These are phyloP conservation scores for Allophyes oxyacanthae DNA, from an alignment of 2,888 invertebrate species.

Conservation along the genomic window DNA sequence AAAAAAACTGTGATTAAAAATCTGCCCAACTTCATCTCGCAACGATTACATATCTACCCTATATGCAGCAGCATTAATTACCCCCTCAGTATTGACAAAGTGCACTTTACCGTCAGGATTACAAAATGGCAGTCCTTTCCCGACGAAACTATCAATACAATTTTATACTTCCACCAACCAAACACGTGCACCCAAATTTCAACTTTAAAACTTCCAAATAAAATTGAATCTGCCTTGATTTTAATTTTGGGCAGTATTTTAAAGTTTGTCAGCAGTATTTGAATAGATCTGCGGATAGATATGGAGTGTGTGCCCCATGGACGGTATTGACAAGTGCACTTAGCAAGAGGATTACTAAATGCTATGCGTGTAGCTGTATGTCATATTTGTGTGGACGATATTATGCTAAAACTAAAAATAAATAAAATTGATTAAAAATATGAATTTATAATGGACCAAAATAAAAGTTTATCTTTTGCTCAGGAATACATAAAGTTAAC, in stretches of 20 bases:
- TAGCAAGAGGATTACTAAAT: conserved; percentile 77
- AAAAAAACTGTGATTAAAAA: not conserved
- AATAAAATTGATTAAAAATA: not conserved
- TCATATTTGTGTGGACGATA: conserved; percentile 58
- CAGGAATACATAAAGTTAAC: too few species aligned
- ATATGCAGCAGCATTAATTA: conserved; percentile 56
- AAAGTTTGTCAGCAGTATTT: conserved; percentile 64
- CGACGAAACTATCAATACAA: conserved; percentile 71
- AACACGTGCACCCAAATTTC: conserved; percentile 12
- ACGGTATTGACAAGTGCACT: conserved; percentile 85
- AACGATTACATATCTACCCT: conserved; percentile 14
- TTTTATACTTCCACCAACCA: conserved; percentile 28
- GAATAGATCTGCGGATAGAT: conserved; percentile 73
- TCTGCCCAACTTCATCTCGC: conserved; percentile 1
- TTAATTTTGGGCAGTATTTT: conserved; percentile 7
- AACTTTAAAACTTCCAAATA: conserved; percentile 41
- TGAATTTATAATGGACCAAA: too few species aligned
- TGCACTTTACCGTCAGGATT: conserved; percentile 78
- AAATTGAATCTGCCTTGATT: conserved; percentile 6
- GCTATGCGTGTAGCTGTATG: conserved; percentile 59
- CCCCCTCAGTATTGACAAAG: conserved; percentile 76
- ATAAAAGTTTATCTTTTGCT: too few species aligned
- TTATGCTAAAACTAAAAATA: conserved; percentile 55
- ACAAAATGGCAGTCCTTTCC: conserved; percentile 79
- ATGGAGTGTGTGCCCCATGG: conserved; percentile 56